These are phyloP conservation scores for Ploceus nigricollis DNA, from an alignment of 2,113 vertebrate genomes.

Conservation along the genomic window DNA sequence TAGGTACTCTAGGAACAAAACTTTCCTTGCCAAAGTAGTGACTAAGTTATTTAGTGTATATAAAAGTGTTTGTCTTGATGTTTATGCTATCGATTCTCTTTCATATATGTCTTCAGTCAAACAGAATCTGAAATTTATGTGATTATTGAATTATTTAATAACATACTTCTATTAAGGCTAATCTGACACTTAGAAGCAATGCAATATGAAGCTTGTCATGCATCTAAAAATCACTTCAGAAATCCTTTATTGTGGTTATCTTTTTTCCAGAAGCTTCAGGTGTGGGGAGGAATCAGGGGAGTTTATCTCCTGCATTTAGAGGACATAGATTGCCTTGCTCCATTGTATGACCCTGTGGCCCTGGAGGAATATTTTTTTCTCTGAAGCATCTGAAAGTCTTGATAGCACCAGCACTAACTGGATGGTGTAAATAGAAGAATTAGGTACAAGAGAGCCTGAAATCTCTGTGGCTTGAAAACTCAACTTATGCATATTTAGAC, in stretches of 20 bases:
- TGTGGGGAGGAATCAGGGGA: background rate
- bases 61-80: background rate
- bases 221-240: background rate
- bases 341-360: background rate
- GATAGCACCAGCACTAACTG: background rate
- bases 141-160: slow-evolving; percentile 36
- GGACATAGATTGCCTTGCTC: background rate
- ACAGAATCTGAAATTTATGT: slow-evolving; percentile 7
- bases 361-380: background rate
- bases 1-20: background rate
- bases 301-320: background rate
- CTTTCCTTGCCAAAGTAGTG: background rate
- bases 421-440: background rate
- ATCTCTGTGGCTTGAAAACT: background rate
- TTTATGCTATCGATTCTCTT: background rate
- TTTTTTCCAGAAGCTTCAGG: background rate
- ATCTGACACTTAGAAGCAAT: background rate
- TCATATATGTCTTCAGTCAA: background rate
- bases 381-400: background rate
- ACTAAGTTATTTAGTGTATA: background rate
- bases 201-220: background rate
- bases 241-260: background rate
- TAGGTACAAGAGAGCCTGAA: background rate
- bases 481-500: background rate
- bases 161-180: background rate